phyloP scores from a whole-genome alignment of 2,888 invertebrate genomes.

The Quadroppia sp. region DNA sequence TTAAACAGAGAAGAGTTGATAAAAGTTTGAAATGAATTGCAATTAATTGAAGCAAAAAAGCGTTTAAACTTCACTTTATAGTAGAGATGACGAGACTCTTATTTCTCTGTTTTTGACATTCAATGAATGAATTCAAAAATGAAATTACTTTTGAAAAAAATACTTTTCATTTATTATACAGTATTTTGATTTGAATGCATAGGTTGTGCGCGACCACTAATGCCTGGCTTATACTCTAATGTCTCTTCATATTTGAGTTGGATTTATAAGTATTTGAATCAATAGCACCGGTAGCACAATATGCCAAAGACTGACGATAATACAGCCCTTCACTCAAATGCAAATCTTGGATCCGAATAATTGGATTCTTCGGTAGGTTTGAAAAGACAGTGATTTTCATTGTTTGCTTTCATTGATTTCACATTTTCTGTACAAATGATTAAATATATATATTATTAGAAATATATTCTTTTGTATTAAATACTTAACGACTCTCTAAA shows the following conservation, averaged over 20 bases:
- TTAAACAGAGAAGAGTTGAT: too few species aligned
- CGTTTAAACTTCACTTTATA: neutral
- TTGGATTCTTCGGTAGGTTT: neutral
- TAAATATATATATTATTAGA: too few species aligned
- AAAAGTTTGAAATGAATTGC: neutral
- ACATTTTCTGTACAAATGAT: slow-evolving; percentile 1
- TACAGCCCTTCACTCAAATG: neutral
- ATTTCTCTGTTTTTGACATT: neutral
- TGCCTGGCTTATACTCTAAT: slow-evolving; percentile 79
- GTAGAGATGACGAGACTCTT: too few species aligned
- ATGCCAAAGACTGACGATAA: slow-evolving; percentile 13
- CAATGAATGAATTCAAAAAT: neutral
- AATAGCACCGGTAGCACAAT: slow-evolving; percentile 15
- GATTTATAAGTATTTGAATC: slow-evolving; percentile 58
- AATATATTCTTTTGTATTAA: neutral
- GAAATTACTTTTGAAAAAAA: too few species aligned
- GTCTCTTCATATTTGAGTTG: slow-evolving; percentile 73
- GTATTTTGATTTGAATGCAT: slow-evolving; percentile 52
- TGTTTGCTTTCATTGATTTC: neutral
- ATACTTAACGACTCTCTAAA: too few species aligned
- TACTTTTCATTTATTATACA: neutral
- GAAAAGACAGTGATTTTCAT: neutral
- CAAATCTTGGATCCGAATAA: neutral
- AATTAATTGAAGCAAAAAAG: neutral
- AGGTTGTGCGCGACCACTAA: slow-evolving; percentile 73